These are phyloP conservation scores for Bicyclus anynana DNA, from an alignment of 1,140 invertebrate species.

Conservation along the genomic window DNA sequence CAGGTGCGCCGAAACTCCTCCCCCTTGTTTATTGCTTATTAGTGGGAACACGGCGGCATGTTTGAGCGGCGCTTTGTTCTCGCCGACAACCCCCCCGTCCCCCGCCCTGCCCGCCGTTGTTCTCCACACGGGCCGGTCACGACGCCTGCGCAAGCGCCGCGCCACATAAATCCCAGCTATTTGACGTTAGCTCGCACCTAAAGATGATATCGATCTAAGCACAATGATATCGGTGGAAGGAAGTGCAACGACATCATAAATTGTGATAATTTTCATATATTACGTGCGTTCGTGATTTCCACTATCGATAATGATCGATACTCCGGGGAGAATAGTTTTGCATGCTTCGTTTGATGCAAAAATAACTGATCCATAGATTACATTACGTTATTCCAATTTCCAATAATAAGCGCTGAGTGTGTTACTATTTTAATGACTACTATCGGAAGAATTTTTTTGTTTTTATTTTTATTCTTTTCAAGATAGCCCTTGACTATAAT, in stretches of 20 bases:
- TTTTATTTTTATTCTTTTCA: too few species aligned
- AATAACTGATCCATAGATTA: too few species aligned
- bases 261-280: slow-evolving; percentile 31
- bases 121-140: slow-evolving; percentile 43
- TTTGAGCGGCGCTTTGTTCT: slow-evolving; percentile 70
- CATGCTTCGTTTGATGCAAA: not conserved
- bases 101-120: slow-evolving; percentile 22
- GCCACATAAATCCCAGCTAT: slow-evolving; percentile 66
- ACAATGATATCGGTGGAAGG: slow-evolving; percentile 57
- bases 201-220: slow-evolving; percentile 61
- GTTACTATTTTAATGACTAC: too few species aligned
- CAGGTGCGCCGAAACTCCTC: slow-evolving; percentile 62
- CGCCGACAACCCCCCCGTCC: slow-evolving; percentile 42
- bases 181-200: slow-evolving; percentile 53
- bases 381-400: too few species aligned
- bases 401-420: too few species aligned
- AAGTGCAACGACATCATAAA: slow-evolving; percentile 45
- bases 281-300: slow-evolving; percentile 5
- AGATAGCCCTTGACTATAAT: too few species aligned
- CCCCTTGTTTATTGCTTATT: slow-evolving; percentile 76
- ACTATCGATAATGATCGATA: not conserved
- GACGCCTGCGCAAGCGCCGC: slow-evolving; percentile 51
- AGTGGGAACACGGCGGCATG: slow-evolving; percentile 60
- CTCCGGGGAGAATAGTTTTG: not conserved
- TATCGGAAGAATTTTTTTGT: too few species aligned